Conservation (phyloP, 2,797 vertebrate genomes). For the Chelmon rostratus region DNA sequence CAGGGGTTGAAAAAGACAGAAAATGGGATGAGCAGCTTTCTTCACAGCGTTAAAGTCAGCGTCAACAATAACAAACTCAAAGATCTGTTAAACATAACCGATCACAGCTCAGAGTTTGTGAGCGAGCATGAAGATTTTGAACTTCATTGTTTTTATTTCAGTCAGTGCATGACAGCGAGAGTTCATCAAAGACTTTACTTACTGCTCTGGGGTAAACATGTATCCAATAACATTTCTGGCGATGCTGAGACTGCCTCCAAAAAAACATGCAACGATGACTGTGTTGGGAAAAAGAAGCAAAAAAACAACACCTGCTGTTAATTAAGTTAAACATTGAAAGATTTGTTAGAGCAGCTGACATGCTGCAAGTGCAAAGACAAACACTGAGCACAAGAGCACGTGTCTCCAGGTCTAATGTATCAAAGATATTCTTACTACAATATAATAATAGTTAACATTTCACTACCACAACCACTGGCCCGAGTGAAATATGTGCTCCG, state of each 20-base stretch:
- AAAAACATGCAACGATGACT: conserved; percentile 73
- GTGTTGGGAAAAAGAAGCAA: conserved; percentile 19
- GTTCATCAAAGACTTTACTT: too few relatives aligned
- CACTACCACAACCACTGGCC: background rate
- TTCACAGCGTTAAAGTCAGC: background rate
- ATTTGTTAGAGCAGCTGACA: background rate
- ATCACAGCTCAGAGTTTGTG: conserved; percentile 3
- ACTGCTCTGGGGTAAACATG: conserved; percentile 79
- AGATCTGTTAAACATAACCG: conserved; percentile 18
- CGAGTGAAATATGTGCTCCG: background rate
- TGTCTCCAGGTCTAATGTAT: background rate
- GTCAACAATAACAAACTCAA: background rate
- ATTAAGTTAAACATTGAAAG: background rate
- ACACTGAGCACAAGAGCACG: background rate
- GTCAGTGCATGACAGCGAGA: too few relatives aligned
- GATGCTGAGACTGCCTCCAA: conserved; percentile 65
- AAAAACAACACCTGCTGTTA: background rate
- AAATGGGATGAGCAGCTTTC: background rate
- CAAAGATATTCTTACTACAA: background rate
- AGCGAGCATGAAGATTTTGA: background rate
- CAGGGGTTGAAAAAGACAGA: too few relatives aligned
- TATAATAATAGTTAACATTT: background rate
- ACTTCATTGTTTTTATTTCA: background rate
- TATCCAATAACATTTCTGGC: conserved; percentile 82
- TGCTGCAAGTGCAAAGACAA: background rate